Evolutionary conservation across 1,140 invertebrate species (phyloP), one percentile per base, ranked within the genome.

Genomic region (Drosophila ficusphila): DNA sequence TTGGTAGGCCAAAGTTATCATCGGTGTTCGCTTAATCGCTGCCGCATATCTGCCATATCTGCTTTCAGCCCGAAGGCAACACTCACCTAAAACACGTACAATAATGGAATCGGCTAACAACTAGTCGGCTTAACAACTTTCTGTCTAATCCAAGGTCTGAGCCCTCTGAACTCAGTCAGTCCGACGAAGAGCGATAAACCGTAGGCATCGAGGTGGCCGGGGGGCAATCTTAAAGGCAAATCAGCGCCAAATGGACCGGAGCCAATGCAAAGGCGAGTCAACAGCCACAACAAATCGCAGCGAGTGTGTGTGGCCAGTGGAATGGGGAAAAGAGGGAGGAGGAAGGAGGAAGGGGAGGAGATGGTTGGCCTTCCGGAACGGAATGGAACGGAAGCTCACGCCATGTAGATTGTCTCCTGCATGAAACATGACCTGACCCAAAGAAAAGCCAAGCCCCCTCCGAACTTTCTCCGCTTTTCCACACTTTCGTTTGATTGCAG

Each of bases 161-260:
- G 25, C 34, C 51, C 16, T 2, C 8, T 8, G 18, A 49, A 21
- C 52, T n/a, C 23, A 0, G n/a, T 14, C 19, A 5, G 11, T 21
- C 39, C 12, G 4, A 19, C 27, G 12, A 4, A 21, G 39, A 64
- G 62, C 76, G 69, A 79, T 74, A 68, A 61, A 65, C 58, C 68
- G 65, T 41, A 79, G 48, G 41, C 71, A 76, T 65, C 52, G 41
- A 68, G 60, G 51, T 34, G 51, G 47, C 19, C 16, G 25, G 38
- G 11, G 14, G n/a, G 54, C 76, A 65, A 83, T 83, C 79, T 83
- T 78, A 54, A 75, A 78, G 56, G 62, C 79, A 83, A 83, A 83
- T 83, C 79, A 83, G 72, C 71, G 64, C 51, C 70, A 78, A 70
- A 82, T 78, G 79, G 79, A 78, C 79, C 79, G 62, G 18, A 75